Evolutionary conservation across 37 sponge, comb jelly and placozoan genomes (phyloP), one percentile per base, ranked within the genome.

Genomic region (Ianthella basta): DNA sequence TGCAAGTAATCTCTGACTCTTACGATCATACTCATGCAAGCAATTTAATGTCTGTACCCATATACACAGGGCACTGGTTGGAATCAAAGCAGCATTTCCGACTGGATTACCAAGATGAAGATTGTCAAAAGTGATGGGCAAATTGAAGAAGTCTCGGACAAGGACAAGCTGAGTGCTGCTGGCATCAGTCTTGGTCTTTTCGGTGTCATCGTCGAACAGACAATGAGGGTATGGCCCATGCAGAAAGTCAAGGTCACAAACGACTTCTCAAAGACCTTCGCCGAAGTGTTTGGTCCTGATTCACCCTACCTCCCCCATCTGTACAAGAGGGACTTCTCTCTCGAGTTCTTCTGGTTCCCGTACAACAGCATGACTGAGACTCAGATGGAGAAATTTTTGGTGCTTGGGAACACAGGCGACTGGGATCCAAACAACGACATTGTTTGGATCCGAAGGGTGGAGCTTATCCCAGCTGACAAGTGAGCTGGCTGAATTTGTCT

Each of bases 11-110:
- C n/a, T n/a, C n/a, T n/a, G n/a, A n/a, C n/a, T n/a, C n/a, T n/a
- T n/a, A n/a, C n/a, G n/a, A n/a, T n/a, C n/a, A n/a, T n/a, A n/a
- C n/a, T n/a, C n/a, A n/a, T n/a, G n/a, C n/a, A n/a, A n/a, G n/a
- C n/a, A n/a, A n/a, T n/a, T n/a, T n/a, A n/a, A n/a, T n/a, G n/a
- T n/a, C n/a, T n/a, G n/a, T n/a, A n/a, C n/a, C n/a, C n/a, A n/a
- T 57, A 57, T 75, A 13, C 60, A 8, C 37, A 83, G 84, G 84
- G 84, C 23, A 68, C 72, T 83, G 84, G 85, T 23, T n/a, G 73
- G 63, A 61, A 74, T n/a, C 77, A 85, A 39, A 38, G 38, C 4
- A 55, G 18, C 23, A 54, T 85, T 19, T 25, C 61, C 30, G 85
- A 85, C 35, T 73, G 23, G 60, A 30, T 85, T 55, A 73, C 85